phyloP scores from a whole-genome alignment of 2,113 vertebrate genomes.

The Carassius carassius region DNA sequence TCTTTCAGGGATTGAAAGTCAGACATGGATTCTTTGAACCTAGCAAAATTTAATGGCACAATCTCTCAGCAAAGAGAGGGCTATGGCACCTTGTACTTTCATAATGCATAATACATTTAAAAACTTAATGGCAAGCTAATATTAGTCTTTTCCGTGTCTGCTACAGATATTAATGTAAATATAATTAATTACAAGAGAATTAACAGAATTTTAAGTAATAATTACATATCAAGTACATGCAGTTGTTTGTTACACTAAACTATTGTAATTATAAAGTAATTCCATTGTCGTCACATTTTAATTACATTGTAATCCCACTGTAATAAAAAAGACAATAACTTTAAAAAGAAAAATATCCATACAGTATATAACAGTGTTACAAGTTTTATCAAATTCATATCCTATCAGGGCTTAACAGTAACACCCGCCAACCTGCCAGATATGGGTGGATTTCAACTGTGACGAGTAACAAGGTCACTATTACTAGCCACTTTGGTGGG shows the following conservation, averaged over 20 bases:
- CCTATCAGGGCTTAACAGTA: too few species aligned
- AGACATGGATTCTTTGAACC: constrained; percentile 7
- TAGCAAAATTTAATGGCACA: background rate
- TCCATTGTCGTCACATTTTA: background rate
- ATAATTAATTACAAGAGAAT: background rate
- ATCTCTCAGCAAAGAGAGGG: background rate
- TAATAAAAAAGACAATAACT: background rate
- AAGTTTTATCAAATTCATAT: background rate
- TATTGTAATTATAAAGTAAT: background rate
- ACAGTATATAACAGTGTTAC: background rate
- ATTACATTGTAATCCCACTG: background rate
- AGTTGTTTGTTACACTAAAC: background rate
- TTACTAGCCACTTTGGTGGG: too few species aligned
- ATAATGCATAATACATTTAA: background rate
- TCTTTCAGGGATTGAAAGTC: constrained; percentile 8
- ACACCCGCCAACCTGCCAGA: too few species aligned
- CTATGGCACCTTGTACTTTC: background rate
- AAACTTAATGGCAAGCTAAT: background rate
- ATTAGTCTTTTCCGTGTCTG: background rate
- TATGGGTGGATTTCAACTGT: too few species aligned
- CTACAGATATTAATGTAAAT: background rate
- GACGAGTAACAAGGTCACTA: too few species aligned
- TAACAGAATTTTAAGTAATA: background rate
- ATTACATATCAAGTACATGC: background rate
- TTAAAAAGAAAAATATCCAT: background rate